These are phyloP conservation scores for Holotrichia oblita DNA, from an alignment of 1,140 invertebrate species.

Conservation along the genomic window DNA sequence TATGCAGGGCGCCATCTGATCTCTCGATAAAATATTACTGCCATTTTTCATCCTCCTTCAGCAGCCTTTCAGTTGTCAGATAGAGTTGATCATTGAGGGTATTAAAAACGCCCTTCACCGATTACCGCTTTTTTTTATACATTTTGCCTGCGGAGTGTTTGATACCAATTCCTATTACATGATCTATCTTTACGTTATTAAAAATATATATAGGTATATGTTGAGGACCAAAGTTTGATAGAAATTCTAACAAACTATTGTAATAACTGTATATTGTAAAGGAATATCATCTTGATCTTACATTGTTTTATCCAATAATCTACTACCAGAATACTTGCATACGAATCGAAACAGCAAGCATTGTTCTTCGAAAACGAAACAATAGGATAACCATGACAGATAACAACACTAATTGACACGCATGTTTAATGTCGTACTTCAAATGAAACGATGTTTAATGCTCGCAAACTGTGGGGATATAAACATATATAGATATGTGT, in stretches of 20 bases:
- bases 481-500: no score
- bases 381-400: not conserved
- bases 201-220: no score
- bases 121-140: slow-evolving; percentile 37
- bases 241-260: not conserved
- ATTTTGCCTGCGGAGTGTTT: slow-evolving; percentile 14
- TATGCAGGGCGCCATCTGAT: slow-evolving; percentile 58
- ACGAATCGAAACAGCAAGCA: not conserved
- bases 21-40: slow-evolving; percentile 59
- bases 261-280: not conserved
- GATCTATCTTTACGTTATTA: no score
- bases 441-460: no score
- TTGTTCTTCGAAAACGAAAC: not conserved
- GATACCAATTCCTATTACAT: not conserved
- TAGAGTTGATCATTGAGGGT: slow-evolving; percentile 57
- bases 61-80: slow-evolving; percentile 58
- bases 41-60: slow-evolving; percentile 60
- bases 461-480: no score
- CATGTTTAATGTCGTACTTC: not conserved
- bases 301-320: not conserved
- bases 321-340: not conserved
- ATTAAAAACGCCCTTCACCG: slow-evolving; percentile 50
- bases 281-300: not conserved
- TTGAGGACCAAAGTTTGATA: not conserved
- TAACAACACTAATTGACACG: not conserved